Base-by-base conservation (phyloP, 2,888 invertebrate genomes). In the Diadegma fenestrale region DNA sequence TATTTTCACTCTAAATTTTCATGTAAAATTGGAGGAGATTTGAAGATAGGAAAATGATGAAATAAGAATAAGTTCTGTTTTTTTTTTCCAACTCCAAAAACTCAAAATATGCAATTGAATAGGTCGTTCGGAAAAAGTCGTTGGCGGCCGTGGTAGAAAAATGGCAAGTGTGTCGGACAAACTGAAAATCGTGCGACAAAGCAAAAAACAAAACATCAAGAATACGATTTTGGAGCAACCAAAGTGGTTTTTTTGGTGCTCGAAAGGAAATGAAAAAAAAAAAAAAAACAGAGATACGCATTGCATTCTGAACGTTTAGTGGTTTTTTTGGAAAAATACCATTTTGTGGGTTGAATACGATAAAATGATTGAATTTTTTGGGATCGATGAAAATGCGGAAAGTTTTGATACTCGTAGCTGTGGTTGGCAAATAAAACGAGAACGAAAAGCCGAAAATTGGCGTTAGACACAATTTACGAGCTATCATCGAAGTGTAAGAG, bases 331-430 rank as follows among this genome's bases (percentile, higher is more conserved):
- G 37, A 37, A 58, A 26, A 58, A 58, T 26, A 4, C 10, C 3
- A 58, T 26, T 26, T 58, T 12, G n/a, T 58, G 26, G 12, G 22
- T 22, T 12, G 12, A 41, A 14, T 43, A 43, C 6, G 14, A 41
- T 22, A 43, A 8, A 30, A 26, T 8, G 22, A 26, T 14, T n/a
- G 6, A 26, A 68, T 26, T 41, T 30, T 8, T 26, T 1, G 26
- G 4, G 17, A 17, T 68, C 37, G 12, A 8, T 14, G 54, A 41
- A 37, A 41, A 41, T 19, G 51, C 19, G 14, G 19, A 69, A 75
- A 51, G 63, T 45, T 63, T 75, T 17, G 19, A 75, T 30, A 63
- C 33, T 76, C 64, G 3, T 51, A 43, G 26, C 26, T 6, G 68
- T 68, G 68, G 45, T 68, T 45, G 26, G 45, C 26, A 26, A 26